A percentile compares a stretch with the other conserved stretches of the same genome.
Conservation (phyloP, 1,140 invertebrate species). For the Lasioglossum baleicum region DNA sequence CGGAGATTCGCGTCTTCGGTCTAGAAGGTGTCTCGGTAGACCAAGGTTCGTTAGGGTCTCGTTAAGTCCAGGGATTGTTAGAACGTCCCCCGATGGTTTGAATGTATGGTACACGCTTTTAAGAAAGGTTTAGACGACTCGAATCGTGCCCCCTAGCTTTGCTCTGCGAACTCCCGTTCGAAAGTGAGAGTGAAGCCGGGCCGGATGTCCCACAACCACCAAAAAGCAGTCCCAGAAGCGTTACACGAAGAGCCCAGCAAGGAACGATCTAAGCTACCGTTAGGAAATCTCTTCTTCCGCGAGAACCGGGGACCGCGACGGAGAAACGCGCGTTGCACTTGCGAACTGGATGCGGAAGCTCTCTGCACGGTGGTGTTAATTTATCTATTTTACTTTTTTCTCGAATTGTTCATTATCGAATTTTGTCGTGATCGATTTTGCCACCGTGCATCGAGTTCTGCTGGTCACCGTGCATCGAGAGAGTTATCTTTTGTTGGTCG, state of each 20-base stretch:
- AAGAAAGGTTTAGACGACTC: no score
- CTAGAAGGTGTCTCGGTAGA: no score
- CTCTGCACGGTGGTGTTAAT: constrained; percentile 14
- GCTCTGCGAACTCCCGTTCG: constrained; percentile 15
- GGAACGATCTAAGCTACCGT: constrained; percentile 52
- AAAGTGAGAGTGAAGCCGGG: background rate
- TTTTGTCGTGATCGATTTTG: no score
- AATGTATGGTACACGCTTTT: no score
- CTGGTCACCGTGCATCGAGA: background rate
- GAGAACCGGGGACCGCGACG: no score
- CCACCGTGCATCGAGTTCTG: constrained; percentile 8
- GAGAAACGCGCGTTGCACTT: background rate
- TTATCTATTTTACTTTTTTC: background rate
- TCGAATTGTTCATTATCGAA: no score
- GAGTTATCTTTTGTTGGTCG: no score
- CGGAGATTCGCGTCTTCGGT: no score
- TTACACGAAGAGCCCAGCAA: constrained; percentile 45
- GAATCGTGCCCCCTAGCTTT: background rate
- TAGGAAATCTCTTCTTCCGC: constrained; percentile 14
- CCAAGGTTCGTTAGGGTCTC: no score
- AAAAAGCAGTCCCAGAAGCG: constrained; percentile 56
- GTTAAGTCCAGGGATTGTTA: no score
- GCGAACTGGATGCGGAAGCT: background rate
- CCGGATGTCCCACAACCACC: constrained; percentile 37
- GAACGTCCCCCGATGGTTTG: no score